Conservation (phyloP, 2,797 vertebrate species). For the Liasis olivaceus region DNA sequence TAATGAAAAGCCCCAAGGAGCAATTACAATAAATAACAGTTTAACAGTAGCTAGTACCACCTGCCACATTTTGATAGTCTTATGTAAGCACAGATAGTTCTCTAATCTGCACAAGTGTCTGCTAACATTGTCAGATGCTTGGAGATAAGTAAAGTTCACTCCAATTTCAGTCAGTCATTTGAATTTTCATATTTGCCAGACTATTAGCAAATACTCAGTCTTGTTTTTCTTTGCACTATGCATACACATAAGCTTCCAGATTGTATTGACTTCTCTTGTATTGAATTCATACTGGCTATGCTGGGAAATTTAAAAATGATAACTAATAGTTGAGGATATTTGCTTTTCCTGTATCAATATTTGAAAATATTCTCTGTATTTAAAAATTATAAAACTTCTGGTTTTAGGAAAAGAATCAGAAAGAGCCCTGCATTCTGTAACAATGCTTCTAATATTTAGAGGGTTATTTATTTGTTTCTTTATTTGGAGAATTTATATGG, state of each 20-base stretch:
- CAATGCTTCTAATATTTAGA: not conserved
- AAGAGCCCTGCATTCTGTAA: not conserved
- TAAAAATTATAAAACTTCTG: not conserved
- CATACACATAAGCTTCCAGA: not conserved
- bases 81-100: conserved; percentile 34
- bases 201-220: not conserved
- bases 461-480: not conserved
- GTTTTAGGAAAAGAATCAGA: not conserved
- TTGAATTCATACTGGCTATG: not conserved
- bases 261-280: not conserved
- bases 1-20: not conserved
- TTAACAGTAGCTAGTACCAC: conserved; percentile 23
- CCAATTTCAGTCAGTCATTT: not conserved
- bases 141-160: conserved; percentile 35
- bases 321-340: not conserved
- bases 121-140: conserved; percentile 1
- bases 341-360: not conserved
- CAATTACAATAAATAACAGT: not conserved
- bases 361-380: not conserved
- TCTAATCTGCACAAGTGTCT: conserved; percentile 33
- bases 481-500: not conserved
- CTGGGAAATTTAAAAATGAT: not conserved
- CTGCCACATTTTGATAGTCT: conserved; percentile 21
- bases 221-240: not conserved
- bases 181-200: not conserved